A percentile compares a stretch with the other conserved stretches of the same genome.
Conservation (phyloP, 2,888 invertebrate species). For the Dynastes grantii region DNA sequence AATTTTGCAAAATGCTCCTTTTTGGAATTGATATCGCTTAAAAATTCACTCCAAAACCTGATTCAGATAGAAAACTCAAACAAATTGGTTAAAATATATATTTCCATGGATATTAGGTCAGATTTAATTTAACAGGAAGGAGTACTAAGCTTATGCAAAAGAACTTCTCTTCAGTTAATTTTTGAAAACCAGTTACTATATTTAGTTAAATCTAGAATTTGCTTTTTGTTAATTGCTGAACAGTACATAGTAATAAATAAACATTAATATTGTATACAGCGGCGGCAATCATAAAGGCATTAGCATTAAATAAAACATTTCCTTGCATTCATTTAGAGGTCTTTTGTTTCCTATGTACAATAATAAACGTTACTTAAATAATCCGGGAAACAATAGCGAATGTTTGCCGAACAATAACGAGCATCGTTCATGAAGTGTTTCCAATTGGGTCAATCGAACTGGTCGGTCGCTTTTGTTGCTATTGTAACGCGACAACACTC, state of each 20-base stretch:
- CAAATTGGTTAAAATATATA: too few relatives aligned
- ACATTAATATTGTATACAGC: background rate
- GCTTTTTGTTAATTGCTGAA: background rate
- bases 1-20: too few relatives aligned
- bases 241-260: background rate
- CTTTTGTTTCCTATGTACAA: slow-evolving; percentile 37
- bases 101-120: too few relatives aligned
- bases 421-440: slow-evolving; percentile 47
- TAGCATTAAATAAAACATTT: slow-evolving; percentile 35
- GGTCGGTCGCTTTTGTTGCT: slow-evolving; percentile 39
- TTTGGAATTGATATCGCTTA: too few relatives aligned
- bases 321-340: slow-evolving; percentile 20
- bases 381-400: slow-evolving; percentile 32
- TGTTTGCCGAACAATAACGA: slow-evolving; percentile 40
- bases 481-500: slow-evolving; percentile 40
- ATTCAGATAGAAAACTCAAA: too few relatives aligned
- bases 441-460: slow-evolving; percentile 45
- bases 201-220: too few relatives aligned
- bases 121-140: too few relatives aligned
- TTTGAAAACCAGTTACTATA: too few relatives aligned
- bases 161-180: too few relatives aligned
- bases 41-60: too few relatives aligned
- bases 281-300: slow-evolving; percentile 21
- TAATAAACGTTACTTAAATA: slow-evolving; percentile 38
- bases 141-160: too few relatives aligned